Base-by-base conservation (phyloP, 2,888 invertebrate genomes). In the Macaria notata region DNA sequence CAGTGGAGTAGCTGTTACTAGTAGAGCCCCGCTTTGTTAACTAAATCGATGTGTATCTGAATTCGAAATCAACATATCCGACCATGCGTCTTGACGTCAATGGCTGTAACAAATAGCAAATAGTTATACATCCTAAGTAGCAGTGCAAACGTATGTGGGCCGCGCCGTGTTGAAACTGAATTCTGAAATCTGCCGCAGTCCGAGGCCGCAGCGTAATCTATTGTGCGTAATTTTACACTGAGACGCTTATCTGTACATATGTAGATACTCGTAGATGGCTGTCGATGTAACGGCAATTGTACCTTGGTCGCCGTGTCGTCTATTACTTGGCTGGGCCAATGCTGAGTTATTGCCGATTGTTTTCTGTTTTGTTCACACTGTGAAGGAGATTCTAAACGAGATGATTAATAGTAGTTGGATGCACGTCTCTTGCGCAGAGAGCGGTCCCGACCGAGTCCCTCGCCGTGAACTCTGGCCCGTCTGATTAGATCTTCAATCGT, bases 11-110 rank as follows among this genome's bases (percentile, higher is more conserved):
- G 71, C 67, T 70, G 68, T 64, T 71, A 9, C 30, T 31, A 6
- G 52, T 31, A 62, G 66, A 72, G 64, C 46, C 55, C 62, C 61
- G 63, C 61, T 63, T 65, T 69, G 56, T 63, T 66, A 71, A 69
- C 73, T 70, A 72, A 71, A 72, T 56, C 63, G 57, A 59, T 76
- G 69, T 77, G 76, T 78, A 81, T 83, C 81, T 82, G 75, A 80
- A 81, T 82, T 76, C 68, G 56, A 79, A 81, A 80, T 81, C 63
- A 67, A 66, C 58, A 64, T 71, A 71, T 69, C 65, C 63, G 59
- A 70, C 59, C 65, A 64, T 73, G 59, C 59, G 31, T 54, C 54
- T 65, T 76, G 76, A 76, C 77, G 75, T 77, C 72, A 75, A 69
- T 62, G 45, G n/a, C 33, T 36, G 39, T 52, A 50, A 46, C 31